These are phyloP conservation scores for Pantherophis guttatus DNA, from an alignment of 2,113 vertebrate species.

Conservation along the genomic window DNA sequence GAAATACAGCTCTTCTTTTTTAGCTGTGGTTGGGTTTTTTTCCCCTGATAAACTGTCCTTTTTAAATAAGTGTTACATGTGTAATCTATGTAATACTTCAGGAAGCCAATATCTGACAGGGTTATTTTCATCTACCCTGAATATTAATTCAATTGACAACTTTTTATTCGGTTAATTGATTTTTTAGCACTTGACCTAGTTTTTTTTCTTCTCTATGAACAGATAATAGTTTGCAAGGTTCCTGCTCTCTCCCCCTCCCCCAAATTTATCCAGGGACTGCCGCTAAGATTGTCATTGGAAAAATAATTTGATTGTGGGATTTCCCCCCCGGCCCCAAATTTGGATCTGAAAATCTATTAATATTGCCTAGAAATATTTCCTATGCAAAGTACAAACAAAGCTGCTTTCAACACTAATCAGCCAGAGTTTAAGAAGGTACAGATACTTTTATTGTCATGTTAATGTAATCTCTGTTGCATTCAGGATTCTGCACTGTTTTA, in stretches of 20 bases:
- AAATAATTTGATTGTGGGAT: no score
- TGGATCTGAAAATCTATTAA: not conserved
- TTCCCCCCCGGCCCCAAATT: no score
- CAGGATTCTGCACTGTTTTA: not conserved
- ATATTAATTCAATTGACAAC: not conserved
- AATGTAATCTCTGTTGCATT: not conserved
- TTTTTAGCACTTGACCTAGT: not conserved
- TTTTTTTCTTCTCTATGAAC: no score
- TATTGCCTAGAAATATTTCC: not conserved
- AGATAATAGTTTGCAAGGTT: not conserved
- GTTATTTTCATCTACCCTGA: not conserved
- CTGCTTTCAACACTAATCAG: not conserved
- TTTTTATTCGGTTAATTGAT: not conserved
- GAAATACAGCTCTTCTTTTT: not conserved
- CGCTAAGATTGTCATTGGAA: not conserved
- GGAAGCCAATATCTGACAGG: not conserved
- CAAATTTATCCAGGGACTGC: not conserved
- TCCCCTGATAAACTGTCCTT: not conserved
- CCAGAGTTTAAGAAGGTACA: not conserved
- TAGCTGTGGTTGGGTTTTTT: not conserved
- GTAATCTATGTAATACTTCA: not conserved
- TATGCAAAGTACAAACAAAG: not conserved
- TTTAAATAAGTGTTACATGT: not conserved
- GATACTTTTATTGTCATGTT: not conserved
- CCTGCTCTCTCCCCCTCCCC: not conserved